Evolutionary conservation across 2,113 vertebrate genomes (phyloP).

Genomic region (Corythornis vintsioides): DNA sequence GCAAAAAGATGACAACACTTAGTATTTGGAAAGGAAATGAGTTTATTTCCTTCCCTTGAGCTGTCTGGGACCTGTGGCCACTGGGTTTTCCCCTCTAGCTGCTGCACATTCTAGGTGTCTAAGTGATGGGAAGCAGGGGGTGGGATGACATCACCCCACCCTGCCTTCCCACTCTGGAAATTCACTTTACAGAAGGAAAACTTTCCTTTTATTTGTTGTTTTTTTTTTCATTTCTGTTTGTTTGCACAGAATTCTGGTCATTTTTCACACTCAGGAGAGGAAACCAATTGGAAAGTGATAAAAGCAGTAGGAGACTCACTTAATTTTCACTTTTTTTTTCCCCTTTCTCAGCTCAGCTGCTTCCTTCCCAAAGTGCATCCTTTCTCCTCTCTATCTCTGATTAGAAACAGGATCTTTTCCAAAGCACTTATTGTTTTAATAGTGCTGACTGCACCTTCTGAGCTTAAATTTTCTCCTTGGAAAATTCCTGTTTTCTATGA

Average conservation of each 20-base stretch:
- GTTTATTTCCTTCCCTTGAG: neutral
- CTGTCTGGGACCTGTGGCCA: neutral
- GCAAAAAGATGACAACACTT: neutral
- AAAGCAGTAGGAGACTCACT: neutral
- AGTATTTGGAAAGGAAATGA: neutral
- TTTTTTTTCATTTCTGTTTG: too few species aligned
- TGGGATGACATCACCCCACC: neutral
- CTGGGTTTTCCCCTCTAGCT: neutral
- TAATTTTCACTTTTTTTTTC: neutral
- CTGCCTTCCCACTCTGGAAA: neutral
- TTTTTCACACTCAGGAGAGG: neutral
- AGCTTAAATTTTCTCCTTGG: neutral
- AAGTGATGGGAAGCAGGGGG: conserved; percentile 33
- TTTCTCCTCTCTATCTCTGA: neutral
- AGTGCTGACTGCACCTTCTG: neutral
- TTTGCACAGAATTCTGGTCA: neutral
- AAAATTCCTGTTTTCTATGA: neutral
- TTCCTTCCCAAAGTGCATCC: neutral
- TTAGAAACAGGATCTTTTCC: conserved; percentile 18
- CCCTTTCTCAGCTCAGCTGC: neutral
- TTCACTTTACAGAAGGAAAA: neutral
- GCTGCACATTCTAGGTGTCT: neutral
- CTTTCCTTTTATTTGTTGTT: neutral
- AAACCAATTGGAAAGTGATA: neutral
- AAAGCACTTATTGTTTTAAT: neutral